phyloP scores from a whole-genome alignment of 2,888 invertebrate genomes.

The Oasisia sp. region DNA sequence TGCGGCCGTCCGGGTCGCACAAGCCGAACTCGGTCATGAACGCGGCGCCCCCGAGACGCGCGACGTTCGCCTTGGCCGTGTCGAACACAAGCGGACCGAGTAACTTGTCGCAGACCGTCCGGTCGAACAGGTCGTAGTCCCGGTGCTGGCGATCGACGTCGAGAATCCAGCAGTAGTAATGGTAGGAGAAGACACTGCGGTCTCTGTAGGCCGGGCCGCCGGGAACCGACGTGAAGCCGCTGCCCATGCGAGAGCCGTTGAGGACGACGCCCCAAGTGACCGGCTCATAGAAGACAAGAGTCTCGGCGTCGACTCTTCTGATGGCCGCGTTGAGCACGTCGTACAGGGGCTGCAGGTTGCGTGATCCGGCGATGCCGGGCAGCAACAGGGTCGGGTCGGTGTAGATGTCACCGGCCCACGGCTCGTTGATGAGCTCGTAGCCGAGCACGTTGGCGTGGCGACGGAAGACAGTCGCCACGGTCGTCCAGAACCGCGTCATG shows the following conservation, averaged over 20 bases:
- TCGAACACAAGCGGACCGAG: slow-evolving; percentile 41
- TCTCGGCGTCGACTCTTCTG: slow-evolving; percentile 45
- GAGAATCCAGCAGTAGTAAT: slow-evolving; percentile 54
- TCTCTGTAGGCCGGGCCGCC: slow-evolving; percentile 43
- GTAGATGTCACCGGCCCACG: slow-evolving; percentile 54
- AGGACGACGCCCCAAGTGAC: slow-evolving; percentile 51
- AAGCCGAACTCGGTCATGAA: slow-evolving; percentile 56
- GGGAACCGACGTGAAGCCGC: slow-evolving; percentile 49
- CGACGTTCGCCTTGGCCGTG: slow-evolving; percentile 38
- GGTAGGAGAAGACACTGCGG: slow-evolving; percentile 47
- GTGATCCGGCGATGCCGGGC: slow-evolving; percentile 49
- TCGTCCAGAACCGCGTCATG: slow-evolving; percentile 48
- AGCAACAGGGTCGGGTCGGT: slow-evolving; percentile 43
- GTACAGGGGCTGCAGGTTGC: slow-evolving; percentile 48
- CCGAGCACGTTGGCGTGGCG: slow-evolving; percentile 45
- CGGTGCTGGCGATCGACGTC: slow-evolving; percentile 24
- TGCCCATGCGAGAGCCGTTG: slow-evolving; percentile 41
- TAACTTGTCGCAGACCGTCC: slow-evolving; percentile 46
- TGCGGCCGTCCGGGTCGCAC: slow-evolving; percentile 45
- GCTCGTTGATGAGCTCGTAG: slow-evolving; percentile 56
- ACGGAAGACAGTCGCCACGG: slow-evolving; percentile 42
- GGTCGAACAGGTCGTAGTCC: slow-evolving; percentile 37
- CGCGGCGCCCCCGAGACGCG: slow-evolving; percentile 43
- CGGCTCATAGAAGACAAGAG: slow-evolving; percentile 54
- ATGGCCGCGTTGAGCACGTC: slow-evolving; percentile 45